phyloP scores from a whole-genome alignment of 2,113 vertebrate genomes.

The Ceyx cyanopectus region DNA sequence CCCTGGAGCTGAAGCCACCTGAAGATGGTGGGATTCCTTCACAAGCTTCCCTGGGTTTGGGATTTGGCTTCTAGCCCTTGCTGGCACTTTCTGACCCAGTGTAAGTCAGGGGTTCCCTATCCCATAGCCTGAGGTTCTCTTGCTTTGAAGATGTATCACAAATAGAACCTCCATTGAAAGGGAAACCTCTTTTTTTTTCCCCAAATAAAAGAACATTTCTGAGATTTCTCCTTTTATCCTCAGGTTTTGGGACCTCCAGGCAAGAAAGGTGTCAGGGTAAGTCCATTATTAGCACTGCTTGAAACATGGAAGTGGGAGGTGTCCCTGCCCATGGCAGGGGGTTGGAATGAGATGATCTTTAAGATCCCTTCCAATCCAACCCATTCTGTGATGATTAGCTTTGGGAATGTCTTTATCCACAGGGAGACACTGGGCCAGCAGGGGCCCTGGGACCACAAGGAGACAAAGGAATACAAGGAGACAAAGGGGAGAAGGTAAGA shows the following conservation, averaged over 20 bases:
- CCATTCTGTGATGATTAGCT: neutral
- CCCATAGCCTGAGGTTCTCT: neutral
- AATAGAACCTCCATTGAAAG: neutral
- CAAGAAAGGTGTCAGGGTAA: slow-evolving; percentile 86
- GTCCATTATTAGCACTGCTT: neutral
- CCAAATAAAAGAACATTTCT: neutral
- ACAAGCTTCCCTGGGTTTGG: neutral
- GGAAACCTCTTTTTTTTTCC: too few relatives aligned
- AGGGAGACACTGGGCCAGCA: slow-evolving; percentile 85
- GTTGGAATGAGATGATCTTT: too few relatives aligned
- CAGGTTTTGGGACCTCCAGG: slow-evolving; percentile 88
- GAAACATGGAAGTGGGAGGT: neutral
- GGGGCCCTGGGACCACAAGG: slow-evolving; percentile 82
- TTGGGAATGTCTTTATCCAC: neutral
- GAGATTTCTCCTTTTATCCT: neutral
- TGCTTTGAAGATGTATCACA: neutral
- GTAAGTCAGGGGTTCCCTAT: neutral
- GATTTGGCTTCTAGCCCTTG: neutral
- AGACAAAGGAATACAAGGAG: slow-evolving; percentile 82
- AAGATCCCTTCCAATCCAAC: too few relatives aligned
- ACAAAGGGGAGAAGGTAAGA: slow-evolving; percentile 88
- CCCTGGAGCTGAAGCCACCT: neutral
- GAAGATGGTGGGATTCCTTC: neutral
- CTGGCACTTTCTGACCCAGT: neutral
- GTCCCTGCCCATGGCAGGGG: too few relatives aligned